Evolutionary conservation across 1,140 invertebrate species (phyloP).

Genomic region (Argopecten irradians): DNA sequence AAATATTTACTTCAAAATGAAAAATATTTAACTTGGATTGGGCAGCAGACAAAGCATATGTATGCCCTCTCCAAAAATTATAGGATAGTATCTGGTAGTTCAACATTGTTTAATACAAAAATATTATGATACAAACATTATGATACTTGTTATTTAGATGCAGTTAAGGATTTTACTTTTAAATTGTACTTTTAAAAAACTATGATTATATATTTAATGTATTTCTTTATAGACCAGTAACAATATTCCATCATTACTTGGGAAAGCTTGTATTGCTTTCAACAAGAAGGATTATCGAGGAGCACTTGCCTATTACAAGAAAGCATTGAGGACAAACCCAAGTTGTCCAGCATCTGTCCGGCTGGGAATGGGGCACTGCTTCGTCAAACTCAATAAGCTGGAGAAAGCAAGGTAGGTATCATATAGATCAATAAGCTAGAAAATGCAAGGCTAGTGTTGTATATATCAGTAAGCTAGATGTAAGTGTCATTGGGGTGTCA

Average conservation of each 20-base stretch:
- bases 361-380: slow-evolving; percentile 98
- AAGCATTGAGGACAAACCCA: slow-evolving; percentile 96
- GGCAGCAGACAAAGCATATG: no score
- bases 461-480: no score
- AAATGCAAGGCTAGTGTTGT: no score
- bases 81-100: no score
- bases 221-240: slow-evolving; percentile 86
- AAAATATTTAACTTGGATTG: no score
- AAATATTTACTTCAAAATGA: no score
- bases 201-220: neutral
- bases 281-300: slow-evolving; percentile 88
- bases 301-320: slow-evolving; percentile 98
- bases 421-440: no score
- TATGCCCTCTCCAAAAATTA: no score
- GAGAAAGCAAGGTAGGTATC: slow-evolving; percentile 90
- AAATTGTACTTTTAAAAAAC: no score
- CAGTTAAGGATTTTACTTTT: no score
- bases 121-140: neutral
- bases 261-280: slow-evolving; percentile 96
- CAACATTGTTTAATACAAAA: no score
- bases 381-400: slow-evolving; percentile 96
- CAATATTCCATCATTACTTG: slow-evolving; percentile 94
- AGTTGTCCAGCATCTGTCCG: slow-evolving; percentile 97
- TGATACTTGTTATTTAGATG: neutral
- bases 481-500: no score